Base-by-base conservation (phyloP, 2,113 vertebrate genomes). In the Calcarius ornatus region DNA sequence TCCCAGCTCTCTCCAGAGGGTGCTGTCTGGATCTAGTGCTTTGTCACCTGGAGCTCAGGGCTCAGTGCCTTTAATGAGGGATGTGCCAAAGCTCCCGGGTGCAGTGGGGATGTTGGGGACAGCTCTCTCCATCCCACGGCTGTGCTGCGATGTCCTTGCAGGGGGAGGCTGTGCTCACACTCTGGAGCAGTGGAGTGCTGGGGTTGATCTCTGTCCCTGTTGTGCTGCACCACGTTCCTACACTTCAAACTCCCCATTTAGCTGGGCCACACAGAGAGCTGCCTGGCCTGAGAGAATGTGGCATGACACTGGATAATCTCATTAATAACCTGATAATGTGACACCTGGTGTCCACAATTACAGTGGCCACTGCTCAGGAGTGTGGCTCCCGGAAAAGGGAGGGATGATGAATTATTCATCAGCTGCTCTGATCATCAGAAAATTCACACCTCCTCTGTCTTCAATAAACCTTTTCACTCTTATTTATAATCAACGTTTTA, bases 401-500 rank as follows among this genome's bases (percentile, higher is more conserved):
- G 38, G 19, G 42, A 19, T 35, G 69, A 83, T 95, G 92, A 94
- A 95, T 95, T 91, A 95, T 97, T 97, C 94, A 96, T 84, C n/a
- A 17, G 19, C 60, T 66, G 37, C 56, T 78, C 93, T 80, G 81
- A 77, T 78, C 57, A 59, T 59, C 81, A 86, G 69, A 75, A 93
- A 96, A 96, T 92, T 97, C 63, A 38, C 45, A 48, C 17, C 33
- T 70, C 75, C 50, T 93, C 95, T 71, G 82, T 89, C 88, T 88
- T 96, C 94, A 92, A 16, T 96, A 92, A 95, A 68, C 79, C 73
- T 84, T 94, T 63, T 76, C 45, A 30, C 30, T 45, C 15, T 82
- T 97, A 94, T 95, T 97, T 94, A 78, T 69, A 90, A 82, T 96
- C 76, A 94, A 23, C 61, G 22, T 92, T 95, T 73, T n/a, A 14